phyloP scores from a whole-genome alignment of 2,797 vertebrate genomes.

The Holocentrus rufus region DNA sequence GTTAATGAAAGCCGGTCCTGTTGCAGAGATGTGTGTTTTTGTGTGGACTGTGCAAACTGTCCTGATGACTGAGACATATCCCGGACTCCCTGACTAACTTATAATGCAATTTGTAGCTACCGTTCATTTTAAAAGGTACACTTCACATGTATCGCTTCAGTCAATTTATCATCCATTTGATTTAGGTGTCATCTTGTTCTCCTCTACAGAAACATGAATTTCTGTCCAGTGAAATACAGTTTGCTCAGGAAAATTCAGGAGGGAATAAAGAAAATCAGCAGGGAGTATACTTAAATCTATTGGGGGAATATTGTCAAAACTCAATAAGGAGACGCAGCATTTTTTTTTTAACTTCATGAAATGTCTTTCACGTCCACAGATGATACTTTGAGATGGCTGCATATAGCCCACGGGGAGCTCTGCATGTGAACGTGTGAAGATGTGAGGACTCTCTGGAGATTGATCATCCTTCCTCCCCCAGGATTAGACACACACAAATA shows the following conservation, averaged over 20 bases:
- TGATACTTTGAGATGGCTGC: constrained; percentile 28
- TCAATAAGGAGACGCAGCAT: constrained; percentile 5
- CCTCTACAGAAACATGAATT: neutral
- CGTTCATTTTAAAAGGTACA: neutral
- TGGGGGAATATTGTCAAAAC: constrained; percentile 30
- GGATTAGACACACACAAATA: constrained; percentile 18
- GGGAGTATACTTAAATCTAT: neutral
- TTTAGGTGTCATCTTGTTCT: neutral
- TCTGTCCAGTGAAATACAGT: neutral
- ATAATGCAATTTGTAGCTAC: neutral
- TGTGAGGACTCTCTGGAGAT: constrained; percentile 49
- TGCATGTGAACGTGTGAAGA: constrained; percentile 14
- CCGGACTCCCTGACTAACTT: neutral
- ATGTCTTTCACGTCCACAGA: constrained; percentile 40
- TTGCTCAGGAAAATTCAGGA: constrained; percentile 2
- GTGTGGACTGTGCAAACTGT: neutral
- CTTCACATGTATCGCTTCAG: neutral
- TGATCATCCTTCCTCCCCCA: constrained; percentile 49
- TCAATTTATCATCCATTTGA: neutral
- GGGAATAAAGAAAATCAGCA: constrained; percentile 16
- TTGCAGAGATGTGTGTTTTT: constrained; percentile 17
- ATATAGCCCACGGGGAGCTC: constrained; percentile 31
- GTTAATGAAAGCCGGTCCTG: neutral
- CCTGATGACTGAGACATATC: neutral
- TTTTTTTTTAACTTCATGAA: constrained; percentile 2